Percentiles rank a stretch among this genome's conserved stretches.
phyloP scores from a whole-genome alignment of 2,888 invertebrate genomes.

The Lasius fuliginosus region DNA sequence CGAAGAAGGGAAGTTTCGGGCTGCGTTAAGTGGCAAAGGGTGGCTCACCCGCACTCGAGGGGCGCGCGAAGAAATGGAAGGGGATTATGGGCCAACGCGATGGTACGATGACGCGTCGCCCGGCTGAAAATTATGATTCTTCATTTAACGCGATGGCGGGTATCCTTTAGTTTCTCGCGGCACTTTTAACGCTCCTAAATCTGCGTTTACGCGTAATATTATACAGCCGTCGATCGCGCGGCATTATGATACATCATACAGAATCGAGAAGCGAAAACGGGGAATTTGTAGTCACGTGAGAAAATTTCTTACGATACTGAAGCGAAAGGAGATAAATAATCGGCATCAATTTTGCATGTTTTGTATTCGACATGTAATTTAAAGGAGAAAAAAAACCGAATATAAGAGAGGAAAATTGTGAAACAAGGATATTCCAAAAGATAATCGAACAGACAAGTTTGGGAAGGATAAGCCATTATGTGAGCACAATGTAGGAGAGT shows the following conservation, averaged over 20 bases:
- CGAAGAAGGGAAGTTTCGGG: conserved; percentile 65
- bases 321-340: neutral
- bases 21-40: conserved; percentile 63
- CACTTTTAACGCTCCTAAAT: conserved; percentile 65
- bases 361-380: neutral
- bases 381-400: neutral
- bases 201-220: conserved; percentile 16
- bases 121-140: conserved; percentile 83
- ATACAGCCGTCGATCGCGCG: neutral
- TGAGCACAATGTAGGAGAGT: conserved; percentile 32
- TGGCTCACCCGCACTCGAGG: conserved; percentile 20
- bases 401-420: neutral
- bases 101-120: conserved; percentile 77
- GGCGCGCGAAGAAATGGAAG: conserved; percentile 50
- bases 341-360: neutral
- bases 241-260: neutral
- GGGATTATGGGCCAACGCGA: conserved; percentile 77
- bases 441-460: conserved; percentile 57
- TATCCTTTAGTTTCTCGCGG: conserved; percentile 31
- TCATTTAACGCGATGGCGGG: conserved; percentile 78
- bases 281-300: neutral
- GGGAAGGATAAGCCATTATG: conserved; percentile 29
- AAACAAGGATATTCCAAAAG: conserved; percentile 28
- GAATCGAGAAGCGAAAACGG: neutral
- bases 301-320: neutral